Base-by-base conservation (phyloP, 2,888 invertebrate genomes). In the Polydesmus complanatus region DNA sequence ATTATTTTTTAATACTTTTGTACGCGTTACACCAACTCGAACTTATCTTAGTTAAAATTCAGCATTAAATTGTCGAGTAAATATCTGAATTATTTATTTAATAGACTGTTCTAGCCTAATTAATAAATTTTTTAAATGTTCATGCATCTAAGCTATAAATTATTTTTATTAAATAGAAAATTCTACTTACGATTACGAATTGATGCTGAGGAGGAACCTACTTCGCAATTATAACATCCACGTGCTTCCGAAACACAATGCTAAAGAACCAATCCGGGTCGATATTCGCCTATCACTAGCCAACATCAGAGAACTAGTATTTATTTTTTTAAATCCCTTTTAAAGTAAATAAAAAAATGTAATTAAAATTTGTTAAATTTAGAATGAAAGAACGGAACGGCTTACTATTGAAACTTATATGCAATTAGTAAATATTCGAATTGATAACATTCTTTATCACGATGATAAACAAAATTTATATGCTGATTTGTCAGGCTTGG, bases 321-420 rank as follows among this genome's bases (percentile, higher is more conserved):
- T 8, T 37, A 37, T 14, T 37, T 37, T 8, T 14, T 37, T 37
- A 37, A 37, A 8, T 37, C 14, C 37, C 14, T 37, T 37, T 37
- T 37, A 37, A 37, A 14, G 14, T 37, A 8, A 14, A 8, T 14
- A 37, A 8, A 37, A 37, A 37, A 37, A 37, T 37, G 5, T 37
- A 8, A 37, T 5, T 37, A 37, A 8, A 8, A 37, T 8, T 8
- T 8, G 37, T 14, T 14, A 37, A 37, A 37, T 37, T 18, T 47
- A 56, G 56, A 56, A 56, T 56, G 56, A 56, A 56, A 19, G 56
- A 47, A 56, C 22, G 22, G 56, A 56, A n/a, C 27, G 47, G 22
- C 37, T 56, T 47, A 56, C 56, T 21, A 47, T 56, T 18, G 56
- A 56, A 48, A 47, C 56, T 14, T 56, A 27, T 25, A 23, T 56